A percentile compares a stretch with the other conserved stretches of the same genome.
These are phyloP conservation scores for Acyrthosiphon pisum DNA, from an alignment of 1,140 invertebrate genomes.

Conservation along the genomic window DNA sequence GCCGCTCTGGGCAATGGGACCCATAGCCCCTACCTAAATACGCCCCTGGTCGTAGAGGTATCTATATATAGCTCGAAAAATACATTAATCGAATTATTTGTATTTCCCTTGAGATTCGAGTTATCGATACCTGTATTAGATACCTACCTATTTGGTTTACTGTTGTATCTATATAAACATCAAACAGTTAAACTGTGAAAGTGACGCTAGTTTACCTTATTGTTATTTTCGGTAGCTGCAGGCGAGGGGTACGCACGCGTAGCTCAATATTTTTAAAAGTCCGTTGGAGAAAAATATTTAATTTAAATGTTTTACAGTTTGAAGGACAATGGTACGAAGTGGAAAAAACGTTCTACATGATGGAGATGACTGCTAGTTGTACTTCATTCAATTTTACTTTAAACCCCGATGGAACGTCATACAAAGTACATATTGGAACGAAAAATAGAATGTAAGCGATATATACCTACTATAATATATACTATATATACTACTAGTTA, in stretches of 20 bases:
- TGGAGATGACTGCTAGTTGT: slow-evolving; percentile 73
- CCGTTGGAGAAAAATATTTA: neutral
- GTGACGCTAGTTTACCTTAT: neutral
- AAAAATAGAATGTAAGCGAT: slow-evolving; percentile 70
- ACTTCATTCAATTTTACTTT: slow-evolving; percentile 68
- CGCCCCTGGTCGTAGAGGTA: too few relatives aligned
- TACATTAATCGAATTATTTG: too few relatives aligned
- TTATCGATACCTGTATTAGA: neutral
- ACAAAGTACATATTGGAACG: slow-evolving; percentile 69
- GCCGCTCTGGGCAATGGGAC: too few relatives aligned
- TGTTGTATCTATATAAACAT: neutral
- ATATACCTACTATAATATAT: too few relatives aligned
- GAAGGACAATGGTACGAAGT: slow-evolving; percentile 76
- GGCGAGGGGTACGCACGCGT: neutral
- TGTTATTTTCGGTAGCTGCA: neutral
- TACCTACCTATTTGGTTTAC: neutral
- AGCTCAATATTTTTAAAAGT: neutral
- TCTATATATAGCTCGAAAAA: too few relatives aligned
- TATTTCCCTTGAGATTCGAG: too few relatives aligned
- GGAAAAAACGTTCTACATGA: slow-evolving; percentile 74
- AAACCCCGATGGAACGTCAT: slow-evolving; percentile 65
- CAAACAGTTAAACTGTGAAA: too few relatives aligned
- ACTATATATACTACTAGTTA: too few relatives aligned
- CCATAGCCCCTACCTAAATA: too few relatives aligned
- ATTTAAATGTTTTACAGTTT: slow-evolving; percentile 66